Conservation (phyloP, 2,113 vertebrate species). For the Sturnira hondurensis region DNA sequence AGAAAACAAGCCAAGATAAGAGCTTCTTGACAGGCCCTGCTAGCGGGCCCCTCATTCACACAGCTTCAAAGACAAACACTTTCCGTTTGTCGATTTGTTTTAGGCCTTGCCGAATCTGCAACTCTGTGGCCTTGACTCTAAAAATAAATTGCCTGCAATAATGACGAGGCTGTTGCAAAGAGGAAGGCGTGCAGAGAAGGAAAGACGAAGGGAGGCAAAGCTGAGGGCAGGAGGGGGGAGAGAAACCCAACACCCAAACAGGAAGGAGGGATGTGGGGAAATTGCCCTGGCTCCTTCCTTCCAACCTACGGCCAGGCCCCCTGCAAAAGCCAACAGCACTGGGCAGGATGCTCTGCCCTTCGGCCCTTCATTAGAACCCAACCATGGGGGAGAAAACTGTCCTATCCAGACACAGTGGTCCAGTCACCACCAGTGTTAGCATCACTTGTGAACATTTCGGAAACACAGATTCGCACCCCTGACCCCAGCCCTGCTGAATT, state of each 20-base stretch:
- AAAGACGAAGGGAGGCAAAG: background rate
- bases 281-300: slow-evolving; percentile 23
- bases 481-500: background rate
- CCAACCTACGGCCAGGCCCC: background rate
- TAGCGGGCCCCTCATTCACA: slow-evolving; percentile 72
- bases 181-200: slow-evolving; percentile 56
- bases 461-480: background rate
- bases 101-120: slow-evolving; percentile 75
- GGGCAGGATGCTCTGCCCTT: fast-evolving
- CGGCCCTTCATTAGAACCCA: background rate
- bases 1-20: slow-evolving; percentile 74
- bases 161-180: slow-evolving; percentile 68
- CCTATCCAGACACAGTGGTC: background rate
- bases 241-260: slow-evolving; percentile 47
- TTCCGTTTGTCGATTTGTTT: slow-evolving; percentile 74
- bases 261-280: slow-evolving; percentile 57
- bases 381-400: background rate
- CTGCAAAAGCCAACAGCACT: background rate
- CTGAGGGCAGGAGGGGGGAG: slow-evolving; percentile 4
- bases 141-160: slow-evolving; percentile 74
- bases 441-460: background rate
- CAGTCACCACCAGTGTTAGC: background rate
- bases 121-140: slow-evolving; percentile 64
- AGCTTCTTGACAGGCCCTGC: slow-evolving; percentile 63
- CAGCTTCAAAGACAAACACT: slow-evolving; percentile 73